Conservation (phyloP, 2,888 invertebrate genomes). For the Agrotis segetum region DNA sequence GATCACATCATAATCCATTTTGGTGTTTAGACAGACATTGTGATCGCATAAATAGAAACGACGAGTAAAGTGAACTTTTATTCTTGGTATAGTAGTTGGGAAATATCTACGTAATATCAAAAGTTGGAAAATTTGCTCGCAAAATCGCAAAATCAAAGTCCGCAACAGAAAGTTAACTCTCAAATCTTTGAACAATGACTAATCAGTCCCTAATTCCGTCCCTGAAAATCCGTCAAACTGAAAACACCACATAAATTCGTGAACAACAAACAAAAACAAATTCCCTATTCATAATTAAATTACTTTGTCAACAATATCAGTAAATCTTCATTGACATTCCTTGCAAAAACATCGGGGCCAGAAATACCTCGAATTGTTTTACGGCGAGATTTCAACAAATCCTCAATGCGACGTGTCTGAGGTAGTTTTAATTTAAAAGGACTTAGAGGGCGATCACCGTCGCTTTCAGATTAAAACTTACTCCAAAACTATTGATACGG, state of each 20-base stretch:
- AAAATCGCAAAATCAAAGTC: background rate
- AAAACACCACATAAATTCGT: slow-evolving; percentile 13
- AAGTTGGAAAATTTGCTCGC: too few species aligned
- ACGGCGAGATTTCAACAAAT: slow-evolving; percentile 58
- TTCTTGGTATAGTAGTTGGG: background rate
- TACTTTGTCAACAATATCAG: slow-evolving; percentile 42
- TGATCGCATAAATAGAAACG: too few species aligned
- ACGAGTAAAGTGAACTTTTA: background rate
- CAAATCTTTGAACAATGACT: background rate
- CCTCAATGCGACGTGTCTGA: slow-evolving; percentile 53
- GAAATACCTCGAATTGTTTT: slow-evolving; percentile 43
- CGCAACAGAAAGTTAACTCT: background rate
- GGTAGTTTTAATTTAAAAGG: slow-evolving; percentile 75
- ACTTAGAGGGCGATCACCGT: slow-evolving; percentile 66
- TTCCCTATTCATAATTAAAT: slow-evolving; percentile 37
- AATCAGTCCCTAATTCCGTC: slow-evolving; percentile 5
- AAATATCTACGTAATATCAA: background rate
- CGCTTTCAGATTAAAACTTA: slow-evolving; percentile 65
- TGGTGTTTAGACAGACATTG: background rate
- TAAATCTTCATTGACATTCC: slow-evolving; percentile 41
- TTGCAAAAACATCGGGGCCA: slow-evolving; percentile 31
- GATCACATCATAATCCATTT: background rate
- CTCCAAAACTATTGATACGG: slow-evolving; percentile 52
- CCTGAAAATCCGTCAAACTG: slow-evolving; percentile 4
- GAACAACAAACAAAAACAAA: slow-evolving; percentile 37